Evolutionary conservation across 2,113 vertebrate genomes (phyloP).

Genomic region (Crocuta crocuta): DNA sequence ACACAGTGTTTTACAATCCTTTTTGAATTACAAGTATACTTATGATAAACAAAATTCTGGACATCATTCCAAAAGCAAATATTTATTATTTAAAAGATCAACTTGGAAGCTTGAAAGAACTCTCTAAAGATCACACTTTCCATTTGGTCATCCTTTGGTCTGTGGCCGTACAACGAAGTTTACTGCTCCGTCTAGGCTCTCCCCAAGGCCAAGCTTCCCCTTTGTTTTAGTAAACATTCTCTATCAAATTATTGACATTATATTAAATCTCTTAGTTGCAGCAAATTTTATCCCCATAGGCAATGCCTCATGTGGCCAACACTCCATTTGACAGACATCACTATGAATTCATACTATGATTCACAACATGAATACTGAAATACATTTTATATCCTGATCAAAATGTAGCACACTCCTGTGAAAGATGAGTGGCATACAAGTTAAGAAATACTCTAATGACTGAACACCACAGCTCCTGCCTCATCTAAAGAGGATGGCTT

Average conservation of each 20-base stretch:
- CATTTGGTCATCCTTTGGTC: background rate
- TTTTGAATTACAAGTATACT: constrained; percentile 16
- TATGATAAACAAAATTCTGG: constrained; percentile 34
- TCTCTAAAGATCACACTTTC: constrained; percentile 32
- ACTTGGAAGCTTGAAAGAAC: constrained; percentile 30
- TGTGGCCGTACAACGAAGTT: background rate
- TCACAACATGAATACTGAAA: constrained; percentile 9
- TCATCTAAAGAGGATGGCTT: background rate
- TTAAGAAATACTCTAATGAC: background rate
- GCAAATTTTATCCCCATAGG: background rate
- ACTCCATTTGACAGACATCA: background rate
- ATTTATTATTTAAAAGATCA: background rate
- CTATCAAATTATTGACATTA: constrained; percentile 5
- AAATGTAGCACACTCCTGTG: background rate
- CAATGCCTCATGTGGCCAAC: background rate
- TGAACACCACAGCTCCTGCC: background rate
- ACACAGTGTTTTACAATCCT: background rate
- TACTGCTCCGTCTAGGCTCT: background rate
- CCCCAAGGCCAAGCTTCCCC: background rate
- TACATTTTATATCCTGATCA: constrained; percentile 27
- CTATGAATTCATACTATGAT: background rate
- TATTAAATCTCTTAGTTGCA: constrained; percentile 8
- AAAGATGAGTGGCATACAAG: background rate
- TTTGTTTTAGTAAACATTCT: constrained; percentile 9
- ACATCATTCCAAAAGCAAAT: constrained; percentile 24